A percentile compares a stretch with the other conserved stretches of the same genome.
These are phyloP conservation scores for Catostylus mosaicus DNA, from an alignment of 30 jellyfish, hydroid and myxozoan genomes.

Conservation along the genomic window DNA sequence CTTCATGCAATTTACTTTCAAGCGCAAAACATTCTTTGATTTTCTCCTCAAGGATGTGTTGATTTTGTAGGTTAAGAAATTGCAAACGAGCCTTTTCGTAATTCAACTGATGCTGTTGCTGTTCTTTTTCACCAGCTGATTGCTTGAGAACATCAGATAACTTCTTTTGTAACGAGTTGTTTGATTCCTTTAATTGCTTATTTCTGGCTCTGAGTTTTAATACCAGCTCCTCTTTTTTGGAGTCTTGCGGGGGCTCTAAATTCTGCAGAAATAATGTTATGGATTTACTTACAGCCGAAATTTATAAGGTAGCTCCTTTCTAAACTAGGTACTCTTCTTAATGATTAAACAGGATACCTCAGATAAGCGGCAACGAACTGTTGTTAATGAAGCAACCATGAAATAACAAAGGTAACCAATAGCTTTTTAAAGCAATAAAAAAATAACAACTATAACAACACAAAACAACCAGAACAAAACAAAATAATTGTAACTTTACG, in stretches of 20 bases:
- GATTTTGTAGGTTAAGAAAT: constrained; percentile 33
- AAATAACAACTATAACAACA: no score
- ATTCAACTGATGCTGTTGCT: constrained; percentile 7
- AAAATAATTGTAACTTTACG: no score
- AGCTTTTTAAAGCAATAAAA: no score
- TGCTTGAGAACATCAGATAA: constrained; percentile 28
- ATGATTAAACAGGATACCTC: no score
- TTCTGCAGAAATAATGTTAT: no score
- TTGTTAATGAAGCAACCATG: no score
- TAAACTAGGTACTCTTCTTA: no score
- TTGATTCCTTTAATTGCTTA: constrained; percentile 19
- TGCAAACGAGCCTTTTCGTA: constrained; percentile 36
- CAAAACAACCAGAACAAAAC: no score
- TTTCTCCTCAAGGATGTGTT: constrained; percentile 41
- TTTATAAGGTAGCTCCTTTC: no score
- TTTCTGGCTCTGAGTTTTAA: neutral
- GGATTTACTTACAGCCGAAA: no score
- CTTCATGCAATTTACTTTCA: constrained; percentile 35
- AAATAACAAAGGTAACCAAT: no score
- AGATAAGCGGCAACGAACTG: no score
- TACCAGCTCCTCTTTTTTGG: neutral
- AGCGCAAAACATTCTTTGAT: constrained; percentile 36
- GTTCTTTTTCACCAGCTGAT: constrained; percentile 10
- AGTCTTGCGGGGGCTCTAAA: neutral
- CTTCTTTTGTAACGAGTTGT: constrained; percentile 6